phyloP scores from a whole-genome alignment of 2,888 invertebrate genomes.

The Malachius bipustulatus region DNA sequence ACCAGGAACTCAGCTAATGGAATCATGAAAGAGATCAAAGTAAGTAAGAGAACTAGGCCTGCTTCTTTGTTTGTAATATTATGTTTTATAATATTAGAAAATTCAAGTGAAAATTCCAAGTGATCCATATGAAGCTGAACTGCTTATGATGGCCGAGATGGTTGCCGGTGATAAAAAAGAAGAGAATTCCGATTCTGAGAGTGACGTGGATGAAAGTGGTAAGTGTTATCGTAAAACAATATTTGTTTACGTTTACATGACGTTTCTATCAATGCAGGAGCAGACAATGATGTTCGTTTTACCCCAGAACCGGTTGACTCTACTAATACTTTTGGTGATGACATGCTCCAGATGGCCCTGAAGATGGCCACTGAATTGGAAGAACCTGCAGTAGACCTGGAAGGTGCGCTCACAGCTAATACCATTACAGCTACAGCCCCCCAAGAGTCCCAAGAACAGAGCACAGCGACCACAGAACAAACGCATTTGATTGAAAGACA shows the following conservation, averaged over 20 bases:
- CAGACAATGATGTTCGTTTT: slow-evolving; percentile 37
- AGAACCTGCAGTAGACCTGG: slow-evolving; percentile 74
- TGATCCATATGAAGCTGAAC: background rate
- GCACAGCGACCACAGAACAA: slow-evolving; percentile 28
- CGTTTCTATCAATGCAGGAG: background rate
- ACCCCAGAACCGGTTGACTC: slow-evolving; percentile 47
- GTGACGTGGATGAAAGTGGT: background rate
- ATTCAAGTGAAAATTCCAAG: too few species aligned
- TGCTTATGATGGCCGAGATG: background rate
- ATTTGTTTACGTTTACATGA: slow-evolving; percentile 9
- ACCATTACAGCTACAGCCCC: slow-evolving; percentile 50
- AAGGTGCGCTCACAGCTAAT: slow-evolving; percentile 67
- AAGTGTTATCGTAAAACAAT: slow-evolving; percentile 14
- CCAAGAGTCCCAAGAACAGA: slow-evolving; percentile 27
- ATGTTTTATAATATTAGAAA: too few species aligned
- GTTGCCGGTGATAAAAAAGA: background rate
- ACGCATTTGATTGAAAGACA: slow-evolving; percentile 40
- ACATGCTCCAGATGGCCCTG: slow-evolving; percentile 74
- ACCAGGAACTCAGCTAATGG: slow-evolving; percentile 75
- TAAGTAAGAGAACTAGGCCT: too few species aligned
- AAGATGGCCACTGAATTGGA: slow-evolving; percentile 81
- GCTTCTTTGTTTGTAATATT: too few species aligned
- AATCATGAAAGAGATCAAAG: slow-evolving; percentile 79
- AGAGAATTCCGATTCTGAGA: background rate
- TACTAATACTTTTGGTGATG: slow-evolving; percentile 61